Conservation (phyloP, 2,113 vertebrate species). For the Sceloporus undulatus region DNA sequence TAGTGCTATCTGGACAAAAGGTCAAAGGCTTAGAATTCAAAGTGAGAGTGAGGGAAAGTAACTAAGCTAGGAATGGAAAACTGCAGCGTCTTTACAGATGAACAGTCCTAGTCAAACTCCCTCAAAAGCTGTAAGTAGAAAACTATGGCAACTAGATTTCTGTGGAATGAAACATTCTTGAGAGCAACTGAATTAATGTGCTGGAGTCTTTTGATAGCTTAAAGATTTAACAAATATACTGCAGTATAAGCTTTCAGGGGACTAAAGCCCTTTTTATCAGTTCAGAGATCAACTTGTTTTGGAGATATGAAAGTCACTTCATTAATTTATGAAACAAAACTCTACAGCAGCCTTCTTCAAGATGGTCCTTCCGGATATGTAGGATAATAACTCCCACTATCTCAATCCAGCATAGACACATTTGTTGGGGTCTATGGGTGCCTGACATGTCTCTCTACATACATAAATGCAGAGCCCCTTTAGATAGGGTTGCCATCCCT, state of each 20-base stretch:
- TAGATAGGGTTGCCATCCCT: too few relatives aligned
- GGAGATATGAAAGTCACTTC: background rate
- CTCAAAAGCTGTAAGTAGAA: background rate
- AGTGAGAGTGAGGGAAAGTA: background rate
- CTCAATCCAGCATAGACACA: background rate
- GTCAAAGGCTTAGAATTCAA: conserved; percentile 14
- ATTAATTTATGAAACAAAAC: background rate
- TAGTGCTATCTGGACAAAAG: conserved; percentile 34
- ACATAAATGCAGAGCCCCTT: background rate
- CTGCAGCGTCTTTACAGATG: background rate
- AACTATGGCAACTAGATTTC: background rate
- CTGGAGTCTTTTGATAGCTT: background rate
- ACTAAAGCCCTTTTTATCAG: background rate
- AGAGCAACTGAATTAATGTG: background rate
- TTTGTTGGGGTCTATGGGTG: background rate
- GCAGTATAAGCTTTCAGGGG: background rate
- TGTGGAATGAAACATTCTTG: background rate
- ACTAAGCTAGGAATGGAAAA: conserved; percentile 19
- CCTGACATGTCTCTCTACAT: background rate
- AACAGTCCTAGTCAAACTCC: background rate
- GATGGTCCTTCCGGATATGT: background rate
- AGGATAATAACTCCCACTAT: background rate
- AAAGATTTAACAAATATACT: background rate
- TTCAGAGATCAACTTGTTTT: background rate
- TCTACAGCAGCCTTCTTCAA: background rate